Conservation (phyloP, 2,797 vertebrate species). For the Fistularia commersonii region DNA sequence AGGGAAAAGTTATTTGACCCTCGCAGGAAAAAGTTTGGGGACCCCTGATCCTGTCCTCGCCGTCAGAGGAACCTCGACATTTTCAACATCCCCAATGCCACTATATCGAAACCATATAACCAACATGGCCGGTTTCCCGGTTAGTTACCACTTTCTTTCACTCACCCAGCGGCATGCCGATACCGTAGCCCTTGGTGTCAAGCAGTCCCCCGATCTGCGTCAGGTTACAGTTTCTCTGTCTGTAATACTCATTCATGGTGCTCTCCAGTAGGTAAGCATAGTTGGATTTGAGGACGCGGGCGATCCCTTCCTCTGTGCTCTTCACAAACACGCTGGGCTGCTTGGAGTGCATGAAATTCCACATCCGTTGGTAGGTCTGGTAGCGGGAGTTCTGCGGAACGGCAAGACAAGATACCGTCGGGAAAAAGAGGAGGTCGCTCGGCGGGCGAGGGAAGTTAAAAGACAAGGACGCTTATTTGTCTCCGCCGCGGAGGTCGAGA, state of each 20-base stretch:
- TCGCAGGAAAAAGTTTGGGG: too few species aligned
- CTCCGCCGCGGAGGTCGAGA: slow-evolving; percentile 7
- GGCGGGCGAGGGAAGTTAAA: slow-evolving; percentile 5
- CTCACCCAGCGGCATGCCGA: slow-evolving; percentile 98
- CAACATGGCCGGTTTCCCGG: too few species aligned
- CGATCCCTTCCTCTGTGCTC: slow-evolving; percentile 98
- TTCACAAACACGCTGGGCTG: slow-evolving; percentile 98
- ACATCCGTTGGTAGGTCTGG: slow-evolving; percentile 99
- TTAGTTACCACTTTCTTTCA: slow-evolving; percentile 3
- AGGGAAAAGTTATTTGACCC: too few species aligned
- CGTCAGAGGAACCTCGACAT: too few species aligned
- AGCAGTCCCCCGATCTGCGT: slow-evolving; percentile 98
- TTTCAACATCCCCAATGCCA: too few species aligned
- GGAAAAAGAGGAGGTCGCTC: slow-evolving; percentile 2
- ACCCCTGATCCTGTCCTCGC: too few species aligned
- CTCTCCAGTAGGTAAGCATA: slow-evolving; percentile 98
- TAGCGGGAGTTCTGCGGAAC: slow-evolving; percentile 91
- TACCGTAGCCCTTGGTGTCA: slow-evolving; percentile 99
- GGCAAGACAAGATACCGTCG: neutral
- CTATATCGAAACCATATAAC: too few species aligned
- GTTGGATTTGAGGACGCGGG: slow-evolving; percentile 96
- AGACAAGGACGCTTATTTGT: slow-evolving; percentile 1
- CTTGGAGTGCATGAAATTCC: slow-evolving; percentile 99
- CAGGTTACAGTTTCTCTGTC: slow-evolving; percentile 95
- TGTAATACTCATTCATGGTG: slow-evolving; percentile 99